These are phyloP conservation scores for Palloptera scutellata DNA, from an alignment of 2,888 invertebrate genomes.

Conservation along the genomic window DNA sequence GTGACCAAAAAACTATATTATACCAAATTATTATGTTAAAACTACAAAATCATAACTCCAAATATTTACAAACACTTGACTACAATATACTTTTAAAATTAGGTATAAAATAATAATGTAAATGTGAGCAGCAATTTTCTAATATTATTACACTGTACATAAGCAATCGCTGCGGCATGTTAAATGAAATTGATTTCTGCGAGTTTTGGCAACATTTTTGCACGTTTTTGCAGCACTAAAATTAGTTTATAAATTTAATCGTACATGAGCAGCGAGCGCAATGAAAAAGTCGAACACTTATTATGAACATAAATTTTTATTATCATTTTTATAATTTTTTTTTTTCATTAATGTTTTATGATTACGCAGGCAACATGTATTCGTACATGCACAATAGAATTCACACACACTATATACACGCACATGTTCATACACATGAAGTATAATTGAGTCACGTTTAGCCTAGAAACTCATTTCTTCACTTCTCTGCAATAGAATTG, in stretches of 20 bases:
- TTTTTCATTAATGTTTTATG: background rate
- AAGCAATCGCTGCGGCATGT: constrained; percentile 14
- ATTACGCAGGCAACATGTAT: background rate
- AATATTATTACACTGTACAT: background rate
- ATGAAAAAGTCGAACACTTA: background rate
- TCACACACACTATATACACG: background rate
- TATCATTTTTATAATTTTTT: background rate
- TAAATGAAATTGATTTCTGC: constrained; percentile 23
- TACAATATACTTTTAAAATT: too few species aligned
- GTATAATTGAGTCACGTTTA: constrained; percentile 18
- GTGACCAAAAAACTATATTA: too few species aligned
- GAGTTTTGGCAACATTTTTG: constrained; percentile 24
- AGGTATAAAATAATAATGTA: too few species aligned
- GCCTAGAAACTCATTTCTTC: constrained; percentile 28
- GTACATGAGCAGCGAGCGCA: background rate
- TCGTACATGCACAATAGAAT: constrained; percentile 3
- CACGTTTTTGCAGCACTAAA: constrained; percentile 22
- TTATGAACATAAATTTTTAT: background rate
- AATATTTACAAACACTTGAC: too few species aligned
- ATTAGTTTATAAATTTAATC: constrained; percentile 11
- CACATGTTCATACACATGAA: background rate
- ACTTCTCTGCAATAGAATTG: constrained; percentile 15
- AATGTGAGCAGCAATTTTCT: too few species aligned
- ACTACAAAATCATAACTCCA: too few species aligned
- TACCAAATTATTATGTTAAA: too few species aligned